phyloP scores from a whole-genome alignment of 2,113 vertebrate genomes.

The Ageneiosus marmoratus region DNA sequence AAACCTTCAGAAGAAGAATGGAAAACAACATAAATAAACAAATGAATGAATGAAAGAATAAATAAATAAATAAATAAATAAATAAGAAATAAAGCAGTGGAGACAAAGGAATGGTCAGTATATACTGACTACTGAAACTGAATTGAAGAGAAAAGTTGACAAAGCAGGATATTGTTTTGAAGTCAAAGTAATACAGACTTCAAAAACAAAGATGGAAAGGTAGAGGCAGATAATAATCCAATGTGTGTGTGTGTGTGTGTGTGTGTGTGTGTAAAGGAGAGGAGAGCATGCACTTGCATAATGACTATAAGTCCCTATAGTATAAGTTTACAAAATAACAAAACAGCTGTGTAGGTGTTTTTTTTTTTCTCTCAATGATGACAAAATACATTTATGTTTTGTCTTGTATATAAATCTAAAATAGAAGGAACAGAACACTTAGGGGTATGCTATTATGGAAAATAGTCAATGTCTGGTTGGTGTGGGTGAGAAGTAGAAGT shows the following conservation, averaged over 20 bases:
- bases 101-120: background rate
- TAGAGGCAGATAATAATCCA: background rate
- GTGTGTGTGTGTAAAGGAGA: background rate
- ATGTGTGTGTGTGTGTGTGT: background rate
- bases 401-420: background rate
- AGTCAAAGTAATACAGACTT: background rate
- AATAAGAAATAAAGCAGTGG: background rate
- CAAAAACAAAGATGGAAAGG: background rate
- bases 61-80: constrained; percentile 4
- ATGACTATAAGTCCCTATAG: background rate
- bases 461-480: background rate
- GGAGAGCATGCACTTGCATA: background rate
- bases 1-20: constrained; percentile 16
- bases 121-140: background rate
- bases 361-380: background rate
- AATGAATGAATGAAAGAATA: background rate
- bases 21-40: too few species aligned
- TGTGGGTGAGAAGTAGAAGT: background rate
- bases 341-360: background rate
- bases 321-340: background rate
- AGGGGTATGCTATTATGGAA: background rate
- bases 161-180: constrained; percentile 18
- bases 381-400: background rate
- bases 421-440: background rate
- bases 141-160: background rate